Percentiles rank a stretch among this genome's conserved stretches.
Evolutionary conservation across 2,113 vertebrate genomes (phyloP).

Genomic region (Ariopsis seemanni): DNA sequence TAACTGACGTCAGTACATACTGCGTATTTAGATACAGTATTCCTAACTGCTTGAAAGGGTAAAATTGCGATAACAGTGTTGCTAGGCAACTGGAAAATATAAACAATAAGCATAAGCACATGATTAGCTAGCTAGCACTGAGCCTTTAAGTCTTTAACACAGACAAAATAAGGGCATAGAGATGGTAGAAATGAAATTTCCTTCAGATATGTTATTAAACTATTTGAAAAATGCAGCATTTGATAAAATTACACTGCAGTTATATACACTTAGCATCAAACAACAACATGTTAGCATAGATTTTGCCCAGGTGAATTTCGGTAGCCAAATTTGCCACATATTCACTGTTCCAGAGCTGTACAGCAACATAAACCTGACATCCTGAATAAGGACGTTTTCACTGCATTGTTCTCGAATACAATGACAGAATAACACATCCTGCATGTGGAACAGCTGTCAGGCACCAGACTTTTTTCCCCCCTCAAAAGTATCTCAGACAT

Average conservation of each 20-base stretch:
- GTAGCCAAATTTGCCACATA: not conserved
- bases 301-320: not conserved
- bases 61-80: not conserved
- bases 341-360: not conserved
- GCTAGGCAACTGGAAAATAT: not conserved
- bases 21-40: too few relatives aligned
- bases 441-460: slow-evolving; percentile 3
- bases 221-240: not conserved
- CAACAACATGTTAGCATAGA: not conserved
- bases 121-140: not conserved
- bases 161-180: not conserved
- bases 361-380: not conserved
- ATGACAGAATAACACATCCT: slow-evolving; percentile 18
- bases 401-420: not conserved
- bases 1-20: too few relatives aligned
- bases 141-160: not conserved
- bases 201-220: not conserved
- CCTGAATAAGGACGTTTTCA: not conserved
- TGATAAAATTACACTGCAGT: not conserved
- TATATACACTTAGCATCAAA: not conserved
- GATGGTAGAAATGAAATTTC: not conserved
- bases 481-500: not conserved
- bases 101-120: not conserved
- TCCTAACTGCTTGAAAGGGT: not conserved
- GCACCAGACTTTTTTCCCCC: not conserved